Evolutionary conservation across 1,140 invertebrate genomes (phyloP).

Genomic region (Dendroctonus ponderosae): DNA sequence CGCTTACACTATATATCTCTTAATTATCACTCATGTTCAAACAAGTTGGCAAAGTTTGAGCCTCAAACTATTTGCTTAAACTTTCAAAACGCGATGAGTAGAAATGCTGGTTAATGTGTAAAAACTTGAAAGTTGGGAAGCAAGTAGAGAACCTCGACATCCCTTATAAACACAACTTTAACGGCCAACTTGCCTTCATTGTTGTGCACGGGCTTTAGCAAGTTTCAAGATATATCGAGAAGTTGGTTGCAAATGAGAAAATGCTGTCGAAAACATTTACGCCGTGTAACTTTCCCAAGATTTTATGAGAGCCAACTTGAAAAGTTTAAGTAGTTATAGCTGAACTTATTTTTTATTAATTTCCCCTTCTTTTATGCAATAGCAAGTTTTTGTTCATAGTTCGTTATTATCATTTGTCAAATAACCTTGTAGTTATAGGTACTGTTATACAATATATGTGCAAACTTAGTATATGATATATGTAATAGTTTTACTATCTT

Average conservation of each 20-base stretch:
- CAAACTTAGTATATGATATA: no score
- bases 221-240: conserved; percentile 8
- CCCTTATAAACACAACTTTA: conserved; percentile 7
- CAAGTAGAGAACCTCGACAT: conserved; percentile 3
- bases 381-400: no score
- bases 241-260: conserved; percentile 12
- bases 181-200: conserved; percentile 9
- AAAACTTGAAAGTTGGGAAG: conserved; percentile 8
- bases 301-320: not conserved
- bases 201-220: conserved; percentile 1
- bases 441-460: no score
- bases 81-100: not conserved
- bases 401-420: no score
- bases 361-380: no score
- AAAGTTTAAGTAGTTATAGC: not conserved
- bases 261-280: conserved; percentile 11
- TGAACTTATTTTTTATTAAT: no score
- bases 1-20: no score
- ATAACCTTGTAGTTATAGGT: no score
- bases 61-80: conserved; percentile 2
- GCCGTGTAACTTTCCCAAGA: conserved; percentile 3
- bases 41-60: no score
- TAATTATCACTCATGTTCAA: no score
- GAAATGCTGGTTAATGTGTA: conserved; percentile 1
- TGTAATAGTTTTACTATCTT: no score